Conservation (phyloP, 2,888 invertebrate species). For the Nycteola revayana region DNA sequence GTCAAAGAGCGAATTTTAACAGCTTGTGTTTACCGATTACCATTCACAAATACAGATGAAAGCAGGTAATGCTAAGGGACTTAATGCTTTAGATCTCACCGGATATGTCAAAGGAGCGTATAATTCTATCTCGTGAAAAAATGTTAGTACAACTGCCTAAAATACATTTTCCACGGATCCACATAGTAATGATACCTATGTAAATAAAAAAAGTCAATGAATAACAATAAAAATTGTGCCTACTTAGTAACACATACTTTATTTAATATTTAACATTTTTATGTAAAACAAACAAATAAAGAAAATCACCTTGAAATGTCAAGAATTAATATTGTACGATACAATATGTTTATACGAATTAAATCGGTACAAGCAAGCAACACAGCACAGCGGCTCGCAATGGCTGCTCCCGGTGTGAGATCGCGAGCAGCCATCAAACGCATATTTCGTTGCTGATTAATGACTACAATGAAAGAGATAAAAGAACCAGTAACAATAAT, state of each 20-base stretch:
- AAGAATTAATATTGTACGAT: no score
- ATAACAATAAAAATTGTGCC: no score
- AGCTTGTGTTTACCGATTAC: slow-evolving; percentile 76
- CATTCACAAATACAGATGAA: slow-evolving; percentile 70
- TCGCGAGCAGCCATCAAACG: slow-evolving; percentile 26
- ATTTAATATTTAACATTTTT: no score
- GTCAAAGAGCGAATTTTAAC: slow-evolving; percentile 75
- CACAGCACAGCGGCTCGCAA: background rate
- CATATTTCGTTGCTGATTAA: slow-evolving; percentile 49
- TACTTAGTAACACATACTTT: no score
- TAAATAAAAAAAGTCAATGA: no score
- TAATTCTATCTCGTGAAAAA: slow-evolving; percentile 24
- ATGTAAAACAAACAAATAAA: no score
- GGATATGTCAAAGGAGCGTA: slow-evolving; percentile 42
- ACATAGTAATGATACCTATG: no score
- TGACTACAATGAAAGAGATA: slow-evolving; percentile 48
- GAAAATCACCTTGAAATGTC: no score
- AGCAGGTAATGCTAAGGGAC: slow-evolving; percentile 67
- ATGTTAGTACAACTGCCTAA: background rate
- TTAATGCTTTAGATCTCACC: slow-evolving; percentile 46
- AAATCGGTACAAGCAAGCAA: no score
- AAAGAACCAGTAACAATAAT: slow-evolving; percentile 68
- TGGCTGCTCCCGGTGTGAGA: slow-evolving; percentile 15
- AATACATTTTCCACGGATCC: no score
- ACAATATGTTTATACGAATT: no score